Conservation (phyloP, 1,140 invertebrate genomes). For the Yoshiicerus persimilis region DNA sequence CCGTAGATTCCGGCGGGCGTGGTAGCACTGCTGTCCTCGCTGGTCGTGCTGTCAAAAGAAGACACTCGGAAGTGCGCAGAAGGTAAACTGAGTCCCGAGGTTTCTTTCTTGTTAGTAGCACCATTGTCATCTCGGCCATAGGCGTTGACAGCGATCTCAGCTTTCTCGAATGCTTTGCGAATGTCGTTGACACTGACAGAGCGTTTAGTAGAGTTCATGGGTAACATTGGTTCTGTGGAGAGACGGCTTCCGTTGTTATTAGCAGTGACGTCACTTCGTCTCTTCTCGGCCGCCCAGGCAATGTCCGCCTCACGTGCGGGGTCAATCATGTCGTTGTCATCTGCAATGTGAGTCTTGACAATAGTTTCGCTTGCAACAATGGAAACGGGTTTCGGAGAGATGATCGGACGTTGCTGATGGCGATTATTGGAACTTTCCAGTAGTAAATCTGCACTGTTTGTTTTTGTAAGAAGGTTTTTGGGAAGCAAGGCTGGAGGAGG, state of each 20-base stretch:
- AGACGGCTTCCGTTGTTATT: constrained; percentile 28
- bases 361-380: background rate
- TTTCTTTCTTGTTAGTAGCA: constrained; percentile 31
- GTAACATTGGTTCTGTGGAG: constrained; percentile 15
- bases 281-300: constrained; percentile 40
- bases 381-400: background rate
- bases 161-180: constrained; percentile 64
- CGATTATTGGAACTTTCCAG: background rate
- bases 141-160: constrained; percentile 51
- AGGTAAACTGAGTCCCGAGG: constrained; percentile 32
- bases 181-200: constrained; percentile 62
- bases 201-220: constrained; percentile 35
- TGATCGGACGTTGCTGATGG: background rate
- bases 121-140: constrained; percentile 38
- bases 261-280: background rate
- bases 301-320: constrained; percentile 32
- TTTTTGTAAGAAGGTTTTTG: background rate
- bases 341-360: background rate
- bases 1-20: constrained; percentile 53
- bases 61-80: constrained; percentile 48
- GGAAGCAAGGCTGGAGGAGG: background rate
- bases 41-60: constrained; percentile 57
- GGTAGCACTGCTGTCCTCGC: constrained; percentile 56
- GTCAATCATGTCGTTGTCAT: background rate
- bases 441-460: background rate